Conservation (phyloP, 2,797 vertebrate genomes). For the Paguma larvata region DNA sequence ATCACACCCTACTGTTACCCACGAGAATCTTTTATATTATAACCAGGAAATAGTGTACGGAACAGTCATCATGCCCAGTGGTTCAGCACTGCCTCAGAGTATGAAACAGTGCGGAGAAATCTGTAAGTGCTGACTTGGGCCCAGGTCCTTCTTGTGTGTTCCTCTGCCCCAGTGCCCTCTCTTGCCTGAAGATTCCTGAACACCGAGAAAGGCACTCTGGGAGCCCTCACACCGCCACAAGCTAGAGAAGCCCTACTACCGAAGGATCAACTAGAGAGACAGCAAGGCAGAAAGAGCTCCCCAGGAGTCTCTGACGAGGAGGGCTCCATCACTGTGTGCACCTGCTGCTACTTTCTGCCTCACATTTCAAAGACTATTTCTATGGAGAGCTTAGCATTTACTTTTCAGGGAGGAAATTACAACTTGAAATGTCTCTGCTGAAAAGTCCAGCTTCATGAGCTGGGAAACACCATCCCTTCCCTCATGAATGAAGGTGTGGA, state of each 20-base stretch:
- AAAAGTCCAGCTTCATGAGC: background rate
- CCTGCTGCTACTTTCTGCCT: background rate
- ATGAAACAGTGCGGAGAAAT: background rate
- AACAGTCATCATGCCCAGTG: background rate
- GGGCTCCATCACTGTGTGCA: accelerated
- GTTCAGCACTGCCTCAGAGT: background rate
- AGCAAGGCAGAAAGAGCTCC: background rate
- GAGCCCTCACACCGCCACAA: background rate
- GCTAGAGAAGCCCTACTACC: background rate
- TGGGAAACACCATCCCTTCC: background rate
- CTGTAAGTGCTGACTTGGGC: background rate
- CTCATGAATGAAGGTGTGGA: background rate
- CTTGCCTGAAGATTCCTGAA: background rate
- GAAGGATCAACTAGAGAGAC: background rate
- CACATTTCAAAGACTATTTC: background rate
- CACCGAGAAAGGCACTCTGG: background rate
- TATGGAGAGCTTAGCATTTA: background rate
- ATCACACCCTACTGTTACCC: background rate
- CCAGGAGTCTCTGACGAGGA: background rate
- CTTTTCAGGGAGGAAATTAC: background rate
- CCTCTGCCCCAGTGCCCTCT: background rate
- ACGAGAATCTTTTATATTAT: background rate
- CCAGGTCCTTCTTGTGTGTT: background rate
- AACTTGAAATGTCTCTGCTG: background rate
- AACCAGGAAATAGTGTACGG: background rate